These are phyloP conservation scores for Ctenicera cuprea DNA, from an alignment of 2,888 invertebrate species.

Conservation along the genomic window DNA sequence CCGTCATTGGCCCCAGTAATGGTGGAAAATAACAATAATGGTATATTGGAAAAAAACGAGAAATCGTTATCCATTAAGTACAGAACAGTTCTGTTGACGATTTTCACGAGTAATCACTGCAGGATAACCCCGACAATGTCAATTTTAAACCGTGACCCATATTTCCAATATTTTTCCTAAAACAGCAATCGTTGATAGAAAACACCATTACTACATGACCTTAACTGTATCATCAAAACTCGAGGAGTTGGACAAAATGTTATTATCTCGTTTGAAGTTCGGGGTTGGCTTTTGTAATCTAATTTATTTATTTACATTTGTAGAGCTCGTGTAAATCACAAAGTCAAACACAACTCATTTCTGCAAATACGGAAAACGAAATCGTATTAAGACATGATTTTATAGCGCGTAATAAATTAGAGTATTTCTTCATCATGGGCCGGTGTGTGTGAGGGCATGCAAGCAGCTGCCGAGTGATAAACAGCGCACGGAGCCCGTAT, in stretches of 20 bases:
- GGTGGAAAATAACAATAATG: too few species aligned
- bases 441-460: slow-evolving; percentile 51
- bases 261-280: slow-evolving; percentile 1
- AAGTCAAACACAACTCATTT: slow-evolving; percentile 4
- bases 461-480: slow-evolving; percentile 58
- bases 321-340: slow-evolving; percentile 21
- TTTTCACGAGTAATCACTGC: too few species aligned
- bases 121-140: too few species aligned
- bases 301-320: slow-evolving; percentile 11
- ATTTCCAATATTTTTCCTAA: too few species aligned
- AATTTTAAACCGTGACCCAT: too few species aligned
- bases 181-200: too few species aligned
- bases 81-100: too few species aligned
- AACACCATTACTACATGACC: too few species aligned
- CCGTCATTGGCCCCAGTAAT: too few species aligned
- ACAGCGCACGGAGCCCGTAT: slow-evolving; percentile 52
- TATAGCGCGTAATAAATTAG: slow-evolving; percentile 48
- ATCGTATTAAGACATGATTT: neutral
- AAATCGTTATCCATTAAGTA: too few species aligned
- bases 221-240: neutral
- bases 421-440: slow-evolving; percentile 40
- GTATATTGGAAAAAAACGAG: too few species aligned
- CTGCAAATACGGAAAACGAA: slow-evolving; percentile 2
- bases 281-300: slow-evolving; percentile 11
- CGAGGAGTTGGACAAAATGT: neutral